These are phyloP conservation scores for Patiria pectinifera DNA, from an alignment of 53 echinoderm and acorn worm species.

Conservation along the genomic window DNA sequence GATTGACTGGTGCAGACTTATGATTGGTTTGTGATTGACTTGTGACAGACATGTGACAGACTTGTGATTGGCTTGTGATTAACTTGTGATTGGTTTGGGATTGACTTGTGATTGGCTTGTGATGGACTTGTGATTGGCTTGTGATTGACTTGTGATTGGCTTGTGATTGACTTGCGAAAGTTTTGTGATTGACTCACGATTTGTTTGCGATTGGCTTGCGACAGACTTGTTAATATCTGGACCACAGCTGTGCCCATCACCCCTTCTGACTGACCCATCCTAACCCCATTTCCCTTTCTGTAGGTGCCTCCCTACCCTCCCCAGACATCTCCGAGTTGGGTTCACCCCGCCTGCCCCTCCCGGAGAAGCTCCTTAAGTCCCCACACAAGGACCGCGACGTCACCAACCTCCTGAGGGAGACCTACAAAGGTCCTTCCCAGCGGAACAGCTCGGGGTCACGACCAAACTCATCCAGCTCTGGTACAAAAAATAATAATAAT, in stretches of 20 bases:
- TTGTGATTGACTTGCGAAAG: too few relatives aligned
- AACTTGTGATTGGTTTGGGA: too few relatives aligned
- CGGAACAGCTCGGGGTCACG: conserved; percentile 64
- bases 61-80: too few relatives aligned
- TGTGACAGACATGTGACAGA: too few relatives aligned
- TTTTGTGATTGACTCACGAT: too few relatives aligned
- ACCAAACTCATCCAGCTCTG: conserved; percentile 79
- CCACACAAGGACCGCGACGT: conserved; percentile 40
- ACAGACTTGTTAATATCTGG: too few relatives aligned
- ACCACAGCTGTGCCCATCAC: not conserved
- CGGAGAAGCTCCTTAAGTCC: conserved; percentile 30
- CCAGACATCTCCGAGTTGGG: conserved; percentile 21
- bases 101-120: too few relatives aligned
- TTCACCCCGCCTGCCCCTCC: conserved; percentile 1
- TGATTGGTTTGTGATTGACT: too few relatives aligned
- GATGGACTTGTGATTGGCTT: too few relatives aligned
- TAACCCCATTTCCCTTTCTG: not conserved
- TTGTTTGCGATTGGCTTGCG: too few relatives aligned
- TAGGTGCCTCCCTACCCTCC: conserved; percentile 44
- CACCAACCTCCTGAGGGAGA: conserved; percentile 40
- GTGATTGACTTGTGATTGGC: too few relatives aligned
- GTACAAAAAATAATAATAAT: not conserved
- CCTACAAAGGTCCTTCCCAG: conserved; percentile 37
- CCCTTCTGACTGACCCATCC: not conserved
- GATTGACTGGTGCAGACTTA: too few relatives aligned